Evolutionary conservation across 2,797 vertebrate species (phyloP).

Genomic region (Oceanodroma leucorhoa): DNA sequence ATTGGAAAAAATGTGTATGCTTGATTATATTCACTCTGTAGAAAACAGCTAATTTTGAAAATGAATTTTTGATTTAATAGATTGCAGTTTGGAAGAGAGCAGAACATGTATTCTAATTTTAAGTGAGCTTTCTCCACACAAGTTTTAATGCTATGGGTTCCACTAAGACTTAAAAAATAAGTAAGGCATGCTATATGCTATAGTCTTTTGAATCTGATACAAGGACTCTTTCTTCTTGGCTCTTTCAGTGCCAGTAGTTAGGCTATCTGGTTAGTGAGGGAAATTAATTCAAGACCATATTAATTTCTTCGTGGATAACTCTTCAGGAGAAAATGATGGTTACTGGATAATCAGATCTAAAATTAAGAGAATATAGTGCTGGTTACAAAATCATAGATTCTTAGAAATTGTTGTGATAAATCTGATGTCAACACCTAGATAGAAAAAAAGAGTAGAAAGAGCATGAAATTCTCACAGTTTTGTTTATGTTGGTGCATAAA

Average conservation of each 20-base stretch:
- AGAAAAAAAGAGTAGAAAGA: neutral
- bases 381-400: slow-evolving; percentile 3
- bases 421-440: neutral
- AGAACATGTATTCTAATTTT: neutral
- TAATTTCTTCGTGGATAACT: slow-evolving; percentile 42
- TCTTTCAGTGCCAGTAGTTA: slow-evolving; percentile 39
- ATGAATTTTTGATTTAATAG: neutral
- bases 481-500: neutral
- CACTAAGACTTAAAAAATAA: neutral
- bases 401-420: slow-evolving; percentile 10
- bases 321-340: neutral
- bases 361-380: slow-evolving; percentile 6
- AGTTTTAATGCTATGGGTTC: neutral
- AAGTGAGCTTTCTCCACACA: neutral
- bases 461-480: neutral
- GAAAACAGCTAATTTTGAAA: neutral
- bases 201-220: neutral
- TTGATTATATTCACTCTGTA: neutral
- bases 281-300: slow-evolving; percentile 33
- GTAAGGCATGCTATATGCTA: neutral
- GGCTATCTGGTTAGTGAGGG: slow-evolving; percentile 9
- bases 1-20: neutral
- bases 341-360: slow-evolving; percentile 36
- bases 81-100: neutral
- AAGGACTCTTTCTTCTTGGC: slow-evolving; percentile 18